Evolutionary conservation across 2,797 vertebrate species (phyloP).

Genomic region (Anabacerthia variegaticeps): DNA sequence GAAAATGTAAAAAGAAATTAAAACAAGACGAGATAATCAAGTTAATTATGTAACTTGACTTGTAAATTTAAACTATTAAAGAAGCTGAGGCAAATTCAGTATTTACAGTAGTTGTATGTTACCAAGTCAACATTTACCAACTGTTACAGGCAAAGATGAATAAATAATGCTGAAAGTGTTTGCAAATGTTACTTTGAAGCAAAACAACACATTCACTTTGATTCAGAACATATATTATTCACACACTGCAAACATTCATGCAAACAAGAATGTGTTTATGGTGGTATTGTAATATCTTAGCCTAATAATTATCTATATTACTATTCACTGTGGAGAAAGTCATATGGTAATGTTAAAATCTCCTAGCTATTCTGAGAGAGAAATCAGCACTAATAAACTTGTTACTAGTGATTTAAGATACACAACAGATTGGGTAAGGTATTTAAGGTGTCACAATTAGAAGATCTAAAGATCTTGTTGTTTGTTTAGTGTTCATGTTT

Average conservation of each 20-base stretch:
- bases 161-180: background rate
- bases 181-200: conserved; percentile 24
- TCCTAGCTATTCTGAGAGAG: background rate
- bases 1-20: background rate
- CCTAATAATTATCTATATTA: background rate
- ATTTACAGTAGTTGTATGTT: background rate
- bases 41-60: background rate
- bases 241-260: conserved; percentile 3
- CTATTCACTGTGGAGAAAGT: background rate
- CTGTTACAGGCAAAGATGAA: background rate
- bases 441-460: background rate
- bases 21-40: background rate
- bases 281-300: background rate
- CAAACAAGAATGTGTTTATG: background rate
- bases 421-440: background rate
- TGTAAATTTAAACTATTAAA: background rate
- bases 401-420: background rate
- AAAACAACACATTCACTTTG: background rate
- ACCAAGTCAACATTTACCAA: background rate
- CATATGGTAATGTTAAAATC: background rate
- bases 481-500: background rate
- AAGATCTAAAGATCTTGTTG: background rate
- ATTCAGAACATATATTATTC: conserved; percentile 44
- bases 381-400: background rate
- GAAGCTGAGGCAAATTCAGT: background rate